Percentiles rank a stretch among this genome's conserved stretches.
Evolutionary conservation across 1,140 invertebrate genomes (phyloP).

Genomic region (Penaeus vannamei): DNA sequence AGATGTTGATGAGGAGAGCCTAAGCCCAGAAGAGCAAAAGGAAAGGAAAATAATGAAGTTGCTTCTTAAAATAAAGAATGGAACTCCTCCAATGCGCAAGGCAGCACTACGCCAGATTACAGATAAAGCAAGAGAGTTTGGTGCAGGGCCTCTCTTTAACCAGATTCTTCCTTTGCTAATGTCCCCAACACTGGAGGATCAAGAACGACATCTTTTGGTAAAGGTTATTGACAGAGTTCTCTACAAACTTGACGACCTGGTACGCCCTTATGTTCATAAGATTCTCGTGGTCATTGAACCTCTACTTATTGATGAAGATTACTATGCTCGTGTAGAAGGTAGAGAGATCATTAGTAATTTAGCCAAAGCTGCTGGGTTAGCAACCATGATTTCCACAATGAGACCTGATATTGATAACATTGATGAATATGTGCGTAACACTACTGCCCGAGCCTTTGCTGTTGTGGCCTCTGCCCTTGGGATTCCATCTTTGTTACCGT

Average conservation of each 20-base stretch:
- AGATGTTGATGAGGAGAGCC: conserved; percentile 96
- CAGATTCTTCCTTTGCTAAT: conserved; percentile 98
- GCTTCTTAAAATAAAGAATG: conserved; percentile 98
- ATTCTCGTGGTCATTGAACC: conserved; percentile 99
- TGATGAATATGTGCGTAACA: conserved; percentile 99
- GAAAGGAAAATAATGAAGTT: conserved; percentile 99
- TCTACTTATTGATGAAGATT: conserved; percentile 99
- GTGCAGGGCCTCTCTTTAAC: conserved; percentile 98
- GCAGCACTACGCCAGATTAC: conserved; percentile 97
- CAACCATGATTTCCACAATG: conserved; percentile 99
- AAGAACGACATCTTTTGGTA: conserved; percentile 98
- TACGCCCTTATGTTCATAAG: conserved; percentile 99
- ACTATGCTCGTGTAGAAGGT: conserved; percentile 99
- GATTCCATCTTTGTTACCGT: conserved; percentile 97
- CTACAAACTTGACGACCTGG: conserved; percentile 98
- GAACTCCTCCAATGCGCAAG: conserved; percentile 99
- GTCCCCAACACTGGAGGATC: conserved; percentile 99
- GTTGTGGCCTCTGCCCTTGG: conserved; percentile 99
- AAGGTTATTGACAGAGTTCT: conserved; percentile 99
- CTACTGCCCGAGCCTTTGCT: conserved; percentile 98
- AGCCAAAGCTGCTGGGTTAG: conserved; percentile 99
- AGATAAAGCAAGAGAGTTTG: conserved; percentile 98
- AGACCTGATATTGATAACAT: conserved; percentile 99
- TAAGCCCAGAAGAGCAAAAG: conserved; percentile 97
- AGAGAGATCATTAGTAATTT: conserved; percentile 99